These are phyloP conservation scores for Drosophila nr. perissopoda DNA, from an alignment of 2,888 invertebrate genomes.

Conservation along the genomic window DNA sequence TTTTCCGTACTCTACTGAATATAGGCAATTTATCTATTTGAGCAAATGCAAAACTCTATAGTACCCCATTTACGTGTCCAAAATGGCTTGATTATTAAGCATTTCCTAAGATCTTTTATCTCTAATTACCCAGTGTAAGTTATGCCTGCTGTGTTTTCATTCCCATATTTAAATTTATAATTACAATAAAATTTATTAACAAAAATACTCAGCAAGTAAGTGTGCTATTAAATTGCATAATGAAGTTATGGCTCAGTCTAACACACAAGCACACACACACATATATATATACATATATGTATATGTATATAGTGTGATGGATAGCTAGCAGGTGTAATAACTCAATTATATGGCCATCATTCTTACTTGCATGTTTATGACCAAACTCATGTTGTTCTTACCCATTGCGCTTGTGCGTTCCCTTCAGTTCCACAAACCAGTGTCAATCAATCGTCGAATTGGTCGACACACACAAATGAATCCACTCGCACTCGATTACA, in stretches of 20 bases:
- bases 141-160: neutral
- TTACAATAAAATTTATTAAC: neutral
- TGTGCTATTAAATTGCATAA: slow-evolving; percentile 1
- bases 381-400: slow-evolving; percentile 2
- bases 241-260: neutral
- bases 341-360: slow-evolving; percentile 25
- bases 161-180: neutral
- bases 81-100: neutral
- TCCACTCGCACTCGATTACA: slow-evolving; percentile 33
- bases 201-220: neutral
- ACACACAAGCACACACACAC: neutral
- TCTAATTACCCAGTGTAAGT: neutral
- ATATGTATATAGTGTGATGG: slow-evolving; percentile 4
- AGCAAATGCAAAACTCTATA: neutral
- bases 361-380: slow-evolving; percentile 27
- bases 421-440: slow-evolving; percentile 47
- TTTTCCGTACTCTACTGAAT: fast-evolving
- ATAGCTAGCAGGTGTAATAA: slow-evolving; percentile 22
- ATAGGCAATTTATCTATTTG: neutral
- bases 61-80: neutral
- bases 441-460: slow-evolving; percentile 69
- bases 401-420: slow-evolving; percentile 27
- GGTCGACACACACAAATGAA: slow-evolving; percentile 16
- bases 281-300: too few relatives aligned
- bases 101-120: neutral